phyloP scores from a whole-genome alignment of 1,140 invertebrate species.

The Eurosta solidaginis region DNA sequence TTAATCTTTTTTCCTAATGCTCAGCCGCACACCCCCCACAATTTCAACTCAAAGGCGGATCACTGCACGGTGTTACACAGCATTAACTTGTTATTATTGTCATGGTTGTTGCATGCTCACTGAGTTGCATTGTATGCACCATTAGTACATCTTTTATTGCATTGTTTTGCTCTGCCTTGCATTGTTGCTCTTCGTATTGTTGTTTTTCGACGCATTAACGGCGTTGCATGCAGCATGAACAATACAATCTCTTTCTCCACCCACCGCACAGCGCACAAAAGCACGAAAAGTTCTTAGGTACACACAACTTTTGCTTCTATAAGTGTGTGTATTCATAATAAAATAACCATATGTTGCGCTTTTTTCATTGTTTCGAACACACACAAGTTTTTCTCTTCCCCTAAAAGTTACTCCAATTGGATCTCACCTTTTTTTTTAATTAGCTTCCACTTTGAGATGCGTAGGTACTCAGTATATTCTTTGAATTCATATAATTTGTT shows the following conservation, averaged over 20 bases:
- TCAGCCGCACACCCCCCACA: too few species aligned
- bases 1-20: too few species aligned
- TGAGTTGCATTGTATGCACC: not conserved
- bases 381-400: not conserved
- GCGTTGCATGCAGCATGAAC: not conserved
- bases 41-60: too few species aligned
- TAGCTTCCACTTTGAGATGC: too few species aligned
- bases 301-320: not conserved
- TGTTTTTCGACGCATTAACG: not conserved
- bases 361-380: slow-evolving; percentile 12
- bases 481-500: too few species aligned
- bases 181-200: not conserved
- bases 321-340: not conserved
- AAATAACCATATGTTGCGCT: slow-evolving; percentile 17
- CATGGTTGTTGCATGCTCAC: not conserved
- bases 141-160: not conserved
- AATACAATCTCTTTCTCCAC: not conserved
- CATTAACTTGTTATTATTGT: not conserved
- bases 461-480: too few species aligned
- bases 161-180: not conserved
- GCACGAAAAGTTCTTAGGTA: not conserved
- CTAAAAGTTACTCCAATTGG: not conserved
- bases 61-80: not conserved
- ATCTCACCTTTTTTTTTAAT: not conserved
- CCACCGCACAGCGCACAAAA: not conserved